These are phyloP conservation scores for Lymantria monacha DNA, from an alignment of 2,888 invertebrate genomes.

Conservation along the genomic window DNA sequence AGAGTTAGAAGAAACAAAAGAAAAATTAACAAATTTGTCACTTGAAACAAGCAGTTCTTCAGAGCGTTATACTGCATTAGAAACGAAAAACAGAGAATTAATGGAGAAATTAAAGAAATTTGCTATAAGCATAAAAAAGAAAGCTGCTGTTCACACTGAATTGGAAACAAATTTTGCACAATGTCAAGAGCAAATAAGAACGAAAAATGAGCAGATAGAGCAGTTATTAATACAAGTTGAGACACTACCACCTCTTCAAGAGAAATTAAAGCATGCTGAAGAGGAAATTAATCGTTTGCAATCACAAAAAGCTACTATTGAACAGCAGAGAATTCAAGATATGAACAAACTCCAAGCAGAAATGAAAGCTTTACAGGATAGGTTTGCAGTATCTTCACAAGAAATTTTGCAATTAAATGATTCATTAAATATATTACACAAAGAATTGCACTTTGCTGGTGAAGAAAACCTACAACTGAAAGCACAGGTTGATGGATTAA, in stretches of 20 bases:
- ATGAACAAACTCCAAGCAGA: conserved; percentile 45
- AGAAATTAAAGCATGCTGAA: conserved; percentile 64
- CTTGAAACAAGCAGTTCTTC: conserved; percentile 66
- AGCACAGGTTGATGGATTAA: conserved; percentile 56
- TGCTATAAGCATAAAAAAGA: conserved; percentile 89
- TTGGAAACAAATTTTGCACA: conserved; percentile 80
- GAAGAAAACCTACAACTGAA: conserved; percentile 55
- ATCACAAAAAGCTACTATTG: conserved; percentile 47
- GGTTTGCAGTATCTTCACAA: conserved; percentile 37
- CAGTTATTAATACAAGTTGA: conserved; percentile 60
- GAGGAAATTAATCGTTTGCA: conserved; percentile 62
- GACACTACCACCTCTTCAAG: conserved; percentile 60
- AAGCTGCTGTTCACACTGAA: conserved; percentile 84
- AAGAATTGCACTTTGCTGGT: conserved; percentile 45
- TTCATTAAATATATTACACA: conserved; percentile 42
- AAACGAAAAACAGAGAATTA: conserved; percentile 85
- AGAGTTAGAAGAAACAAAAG: conserved; percentile 66
- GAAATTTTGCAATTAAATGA: conserved; percentile 50
- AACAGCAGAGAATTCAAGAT: conserved; percentile 55
- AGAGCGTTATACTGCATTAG: conserved; percentile 63
- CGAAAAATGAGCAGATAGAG: conserved; percentile 56
- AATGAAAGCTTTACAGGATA: conserved; percentile 46
- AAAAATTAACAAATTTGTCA: conserved; percentile 60
- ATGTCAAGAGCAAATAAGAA: conserved; percentile 55
- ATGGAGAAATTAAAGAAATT: conserved; percentile 90